phyloP scores from a whole-genome alignment of 2,113 vertebrate species.

The Peromyscus leucopus region DNA sequence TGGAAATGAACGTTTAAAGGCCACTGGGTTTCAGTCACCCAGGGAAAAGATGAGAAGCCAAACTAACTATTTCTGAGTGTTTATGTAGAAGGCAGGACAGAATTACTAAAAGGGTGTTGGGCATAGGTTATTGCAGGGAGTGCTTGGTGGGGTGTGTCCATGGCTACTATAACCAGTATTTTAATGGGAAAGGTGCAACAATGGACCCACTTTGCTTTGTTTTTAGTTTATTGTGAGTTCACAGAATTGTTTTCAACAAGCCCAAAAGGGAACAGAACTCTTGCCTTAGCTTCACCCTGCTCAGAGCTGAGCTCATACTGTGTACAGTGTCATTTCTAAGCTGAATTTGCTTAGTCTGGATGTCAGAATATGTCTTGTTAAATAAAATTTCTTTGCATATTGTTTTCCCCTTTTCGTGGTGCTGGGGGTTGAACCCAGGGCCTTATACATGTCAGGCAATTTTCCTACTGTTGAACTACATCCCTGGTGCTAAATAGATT shows the following conservation, averaged over 20 bases:
- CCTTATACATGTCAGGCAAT: background rate
- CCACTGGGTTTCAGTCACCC: slow-evolving; percentile 44
- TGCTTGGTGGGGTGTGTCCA: background rate
- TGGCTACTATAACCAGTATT: background rate
- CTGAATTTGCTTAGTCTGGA: background rate
- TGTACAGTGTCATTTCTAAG: background rate
- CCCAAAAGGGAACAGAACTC: background rate
- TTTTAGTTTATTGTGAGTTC: background rate
- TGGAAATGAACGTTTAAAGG: slow-evolving; percentile 35
- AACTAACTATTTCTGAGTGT: background rate
- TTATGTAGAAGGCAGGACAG: background rate
- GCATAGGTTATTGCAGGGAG: background rate
- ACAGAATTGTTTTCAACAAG: background rate
- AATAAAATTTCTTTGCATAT: background rate
- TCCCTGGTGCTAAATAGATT: background rate
- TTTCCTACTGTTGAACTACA: background rate
- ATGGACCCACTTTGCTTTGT: background rate
- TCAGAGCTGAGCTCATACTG: background rate
- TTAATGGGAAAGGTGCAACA: background rate
- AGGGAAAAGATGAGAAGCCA: background rate
- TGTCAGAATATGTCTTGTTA: background rate
- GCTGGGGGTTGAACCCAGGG: background rate
- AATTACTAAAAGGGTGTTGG: background rate
- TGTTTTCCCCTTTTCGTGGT: background rate
- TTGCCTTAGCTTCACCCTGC: background rate